Conservation (phyloP, 1,140 invertebrate genomes). For the Diachasma alloeum region DNA sequence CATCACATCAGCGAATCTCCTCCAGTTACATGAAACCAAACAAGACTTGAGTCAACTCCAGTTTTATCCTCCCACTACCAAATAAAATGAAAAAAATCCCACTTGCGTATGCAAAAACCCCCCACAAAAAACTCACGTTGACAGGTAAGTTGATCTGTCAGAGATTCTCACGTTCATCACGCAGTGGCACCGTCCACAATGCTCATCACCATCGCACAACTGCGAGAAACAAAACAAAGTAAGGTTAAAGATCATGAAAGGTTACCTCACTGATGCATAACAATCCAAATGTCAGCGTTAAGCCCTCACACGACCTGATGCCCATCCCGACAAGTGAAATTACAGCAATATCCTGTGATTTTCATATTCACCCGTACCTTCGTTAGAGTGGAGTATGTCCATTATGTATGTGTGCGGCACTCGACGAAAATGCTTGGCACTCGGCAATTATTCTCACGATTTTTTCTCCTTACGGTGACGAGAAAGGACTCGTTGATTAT, state of each 20-base stretch:
- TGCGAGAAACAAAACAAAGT: background rate
- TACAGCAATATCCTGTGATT: background rate
- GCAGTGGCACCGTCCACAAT: background rate
- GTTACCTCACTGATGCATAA: background rate
- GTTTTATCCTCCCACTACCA: too few species aligned
- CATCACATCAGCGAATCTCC: too few species aligned
- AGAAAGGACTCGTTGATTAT: background rate
- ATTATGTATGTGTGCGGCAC: constrained; percentile 15
- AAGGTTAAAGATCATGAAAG: constrained; percentile 9
- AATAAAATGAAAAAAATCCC: background rate
- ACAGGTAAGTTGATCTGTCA: background rate
- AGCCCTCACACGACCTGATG: background rate
- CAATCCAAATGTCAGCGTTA: background rate
- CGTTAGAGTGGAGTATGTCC: constrained; percentile 26
- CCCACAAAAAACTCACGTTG: background rate
- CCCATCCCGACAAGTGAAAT: too few species aligned
- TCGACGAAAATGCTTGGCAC: background rate
- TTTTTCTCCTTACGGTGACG: background rate
- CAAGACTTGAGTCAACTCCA: background rate
- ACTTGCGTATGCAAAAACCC: too few species aligned
- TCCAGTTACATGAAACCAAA: too few species aligned
- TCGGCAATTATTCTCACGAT: background rate
- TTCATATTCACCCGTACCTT: constrained; percentile 18
- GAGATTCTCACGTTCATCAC: background rate
- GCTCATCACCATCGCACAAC: background rate